Conservation (phyloP, 2,888 invertebrate genomes). For the Myopa tessellatipennis region DNA sequence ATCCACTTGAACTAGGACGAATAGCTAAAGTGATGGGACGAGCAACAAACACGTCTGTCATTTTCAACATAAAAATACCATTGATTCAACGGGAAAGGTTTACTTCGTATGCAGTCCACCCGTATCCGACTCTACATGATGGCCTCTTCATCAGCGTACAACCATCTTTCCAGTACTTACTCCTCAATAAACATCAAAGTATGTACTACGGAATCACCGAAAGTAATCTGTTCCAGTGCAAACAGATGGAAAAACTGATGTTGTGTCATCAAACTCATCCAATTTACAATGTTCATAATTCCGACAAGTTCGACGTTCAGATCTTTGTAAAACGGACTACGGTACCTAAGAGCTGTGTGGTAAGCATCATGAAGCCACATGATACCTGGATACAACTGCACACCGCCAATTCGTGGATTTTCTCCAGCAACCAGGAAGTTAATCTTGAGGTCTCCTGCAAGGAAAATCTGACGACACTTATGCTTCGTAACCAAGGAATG, state of each 20-base stretch:
- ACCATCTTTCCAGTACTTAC: conserved; percentile 5
- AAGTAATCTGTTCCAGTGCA: not conserved
- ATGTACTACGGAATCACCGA: not conserved
- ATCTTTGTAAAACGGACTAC: not conserved
- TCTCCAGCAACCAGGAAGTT: not conserved
- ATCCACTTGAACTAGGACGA: not conserved
- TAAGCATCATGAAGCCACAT: not conserved
- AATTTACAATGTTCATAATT: not conserved
- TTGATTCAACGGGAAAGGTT: too few relatives aligned
- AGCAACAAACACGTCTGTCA: too few relatives aligned
- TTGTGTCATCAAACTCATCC: not conserved
- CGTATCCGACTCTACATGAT: conserved; percentile 17
- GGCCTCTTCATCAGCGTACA: not conserved
- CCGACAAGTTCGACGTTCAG: not conserved
- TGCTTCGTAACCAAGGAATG: not conserved
- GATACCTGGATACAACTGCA: not conserved
- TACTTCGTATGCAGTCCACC: not conserved
- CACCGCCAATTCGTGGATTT: conserved; percentile 1
- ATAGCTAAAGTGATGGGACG: not conserved
- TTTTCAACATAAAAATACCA: too few relatives aligned
- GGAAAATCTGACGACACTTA: not conserved
- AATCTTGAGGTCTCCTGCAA: not conserved
- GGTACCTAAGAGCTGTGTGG: not conserved
- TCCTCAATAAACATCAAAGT: not conserved
- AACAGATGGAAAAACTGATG: not conserved